These are phyloP conservation scores for Furnarius figulus DNA, from an alignment of 2,113 vertebrate genomes.

Conservation along the genomic window DNA sequence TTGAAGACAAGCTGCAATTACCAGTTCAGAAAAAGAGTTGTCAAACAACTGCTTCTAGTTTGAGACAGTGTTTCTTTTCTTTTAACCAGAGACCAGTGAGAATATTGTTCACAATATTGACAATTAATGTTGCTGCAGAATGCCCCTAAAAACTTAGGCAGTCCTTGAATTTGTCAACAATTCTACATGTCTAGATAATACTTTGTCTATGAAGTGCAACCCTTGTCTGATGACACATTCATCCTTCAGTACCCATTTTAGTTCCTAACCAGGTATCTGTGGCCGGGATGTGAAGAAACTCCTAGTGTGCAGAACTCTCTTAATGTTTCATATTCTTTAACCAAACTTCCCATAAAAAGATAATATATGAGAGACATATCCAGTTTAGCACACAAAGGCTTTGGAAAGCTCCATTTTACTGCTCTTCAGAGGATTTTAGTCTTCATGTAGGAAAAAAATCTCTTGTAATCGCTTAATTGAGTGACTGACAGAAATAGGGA, in stretches of 20 bases:
- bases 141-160: background rate
- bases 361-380: background rate
- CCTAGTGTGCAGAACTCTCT: background rate
- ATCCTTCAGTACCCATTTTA: background rate
- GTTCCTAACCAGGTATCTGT: background rate
- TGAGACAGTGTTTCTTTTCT: background rate
- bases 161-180: background rate
- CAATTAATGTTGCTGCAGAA: background rate
- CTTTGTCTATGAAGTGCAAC: background rate
- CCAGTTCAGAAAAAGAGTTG: background rate
- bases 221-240: background rate
- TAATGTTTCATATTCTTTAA: background rate
- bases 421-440: background rate
- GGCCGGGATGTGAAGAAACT: background rate
- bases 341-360: background rate
- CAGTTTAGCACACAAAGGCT: background rate
- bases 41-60: background rate
- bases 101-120: background rate
- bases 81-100: background rate
- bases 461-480: fast-evolving
- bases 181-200: background rate
- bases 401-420: background rate
- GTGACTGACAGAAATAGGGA: background rate
- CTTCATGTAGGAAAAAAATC: background rate
- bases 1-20: background rate